Evolutionary conservation across 2,797 vertebrate genomes (phyloP).

Genomic region (Sebastes elongatus): DNA sequence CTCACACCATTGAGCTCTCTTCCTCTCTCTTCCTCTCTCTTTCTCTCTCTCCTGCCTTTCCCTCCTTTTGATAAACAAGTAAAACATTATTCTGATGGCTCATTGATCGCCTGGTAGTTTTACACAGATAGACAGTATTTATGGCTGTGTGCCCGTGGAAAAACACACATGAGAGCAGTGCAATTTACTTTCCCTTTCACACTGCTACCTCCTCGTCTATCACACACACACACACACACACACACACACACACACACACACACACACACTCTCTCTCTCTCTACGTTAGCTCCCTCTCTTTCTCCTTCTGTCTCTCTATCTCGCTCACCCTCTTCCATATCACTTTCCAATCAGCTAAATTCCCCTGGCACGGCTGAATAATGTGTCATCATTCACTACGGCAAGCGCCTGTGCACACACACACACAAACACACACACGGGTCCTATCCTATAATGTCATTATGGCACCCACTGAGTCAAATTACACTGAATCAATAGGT

Average conservation of each 20-base stretch:
- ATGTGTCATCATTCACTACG: conserved; percentile 57
- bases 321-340: conserved; percentile 35
- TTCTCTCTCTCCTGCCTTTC: conserved; percentile 1
- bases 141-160: conserved; percentile 39
- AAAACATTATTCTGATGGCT: conserved; percentile 56
- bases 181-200: conserved; percentile 60
- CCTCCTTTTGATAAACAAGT: conserved; percentile 48
- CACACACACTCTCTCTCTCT: not conserved
- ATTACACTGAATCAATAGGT: conserved; percentile 78
- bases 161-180: conserved; percentile 38
- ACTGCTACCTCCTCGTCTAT: conserved; percentile 26
- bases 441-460: conserved; percentile 69
- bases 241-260: conserved; percentile 23
- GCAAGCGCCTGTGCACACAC: not conserved
- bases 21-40: not conserved
- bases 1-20: conserved; percentile 17
- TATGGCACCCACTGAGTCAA: conserved; percentile 69
- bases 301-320: not conserved
- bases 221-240: conserved; percentile 29
- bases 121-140: conserved; percentile 56
- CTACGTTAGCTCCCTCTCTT: not conserved
- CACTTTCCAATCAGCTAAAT: conserved; percentile 68
- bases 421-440: conserved; percentile 31
- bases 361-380: conserved; percentile 57
- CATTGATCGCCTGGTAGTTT: conserved; percentile 54